Evolutionary conservation across 2,888 invertebrate genomes (phyloP).

Genomic region (Drepanosiphum platanoidis): DNA sequence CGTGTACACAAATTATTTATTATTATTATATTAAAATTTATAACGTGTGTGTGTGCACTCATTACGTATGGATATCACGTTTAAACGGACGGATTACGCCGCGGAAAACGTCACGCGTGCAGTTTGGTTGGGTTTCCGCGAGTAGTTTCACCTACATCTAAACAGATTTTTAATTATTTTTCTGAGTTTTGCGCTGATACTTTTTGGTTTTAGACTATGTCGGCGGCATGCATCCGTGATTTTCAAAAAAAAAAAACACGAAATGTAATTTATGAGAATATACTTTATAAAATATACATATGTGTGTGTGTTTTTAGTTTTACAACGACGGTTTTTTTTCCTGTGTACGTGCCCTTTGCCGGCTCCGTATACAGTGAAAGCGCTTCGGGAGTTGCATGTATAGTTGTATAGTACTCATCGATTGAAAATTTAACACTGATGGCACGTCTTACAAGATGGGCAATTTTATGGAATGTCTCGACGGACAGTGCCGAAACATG

Average conservation of each 20-base stretch:
- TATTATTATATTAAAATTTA: background rate
- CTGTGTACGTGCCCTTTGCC: too few relatives aligned
- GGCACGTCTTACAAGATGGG: background rate
- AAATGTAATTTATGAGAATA: too few relatives aligned
- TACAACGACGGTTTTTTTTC: too few relatives aligned
- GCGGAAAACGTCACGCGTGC: background rate
- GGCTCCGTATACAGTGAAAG: background rate
- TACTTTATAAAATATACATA: background rate
- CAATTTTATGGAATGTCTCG: background rate
- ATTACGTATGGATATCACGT: background rate
- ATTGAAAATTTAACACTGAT: background rate
- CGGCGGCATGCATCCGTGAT: too few relatives aligned
- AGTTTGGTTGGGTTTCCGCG: background rate
- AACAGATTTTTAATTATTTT: background rate
- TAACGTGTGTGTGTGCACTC: background rate
- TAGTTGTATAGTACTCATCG: background rate
- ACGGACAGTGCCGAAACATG: background rate
- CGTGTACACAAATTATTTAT: too few relatives aligned
- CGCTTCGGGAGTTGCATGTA: background rate
- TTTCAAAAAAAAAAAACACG: too few relatives aligned
- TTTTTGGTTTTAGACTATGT: background rate
- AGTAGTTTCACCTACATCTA: background rate
- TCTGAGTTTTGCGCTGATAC: background rate
- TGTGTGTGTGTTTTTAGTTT: too few relatives aligned
- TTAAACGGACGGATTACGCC: background rate